Evolutionary conservation across 2,888 invertebrate species (phyloP), one percentile per base, ranked within the genome.

Genomic region (Meliscaeva auricollis): DNA sequence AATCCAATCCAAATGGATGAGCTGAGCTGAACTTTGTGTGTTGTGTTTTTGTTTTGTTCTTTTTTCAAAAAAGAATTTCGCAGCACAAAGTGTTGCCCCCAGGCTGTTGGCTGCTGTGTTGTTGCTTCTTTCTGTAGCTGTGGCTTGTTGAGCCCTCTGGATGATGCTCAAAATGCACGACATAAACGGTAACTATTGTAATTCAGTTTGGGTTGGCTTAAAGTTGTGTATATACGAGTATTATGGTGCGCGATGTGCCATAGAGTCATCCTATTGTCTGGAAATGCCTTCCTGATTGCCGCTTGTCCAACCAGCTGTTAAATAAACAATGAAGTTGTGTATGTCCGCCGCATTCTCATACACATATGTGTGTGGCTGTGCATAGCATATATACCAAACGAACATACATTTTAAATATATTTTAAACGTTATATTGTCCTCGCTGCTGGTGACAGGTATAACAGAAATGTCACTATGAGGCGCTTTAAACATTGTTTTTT

Each of bases 161-260:
- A 26, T 26, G 54, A 77, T 64, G 35, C 35, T 81, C 73, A 85
- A 76, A 81, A 81, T 77, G 81, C 81, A 85, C 85, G 81, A 85
- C 85, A 81, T 81, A 81, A 85, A 85, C 85, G 81, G 85, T 81
- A 81, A 81, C 81, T 81, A 85, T 85, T 85, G 81, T 85, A 85
- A 81, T 85, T 85, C 85, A 76, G 54, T 52, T 84, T 58, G 79
- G 78, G 41, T 54, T 54, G 35, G 35, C 41, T 41, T 30, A n/a
- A 50, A 20, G 38, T 38, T 38, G 11, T 38, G 1, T 0, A 6
- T 38, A 9, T 38, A 38, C 9, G 38, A 38, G 11, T 44, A 17
- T 13, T 26, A 46, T 73, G 66, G 62, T 44, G 64, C 38, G 30
- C 52, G 48, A 44, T 78, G 56, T 79, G 83, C 68, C 38, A 66